phyloP scores from a whole-genome alignment of 2,888 invertebrate species.

The Melieria crassipennis region DNA sequence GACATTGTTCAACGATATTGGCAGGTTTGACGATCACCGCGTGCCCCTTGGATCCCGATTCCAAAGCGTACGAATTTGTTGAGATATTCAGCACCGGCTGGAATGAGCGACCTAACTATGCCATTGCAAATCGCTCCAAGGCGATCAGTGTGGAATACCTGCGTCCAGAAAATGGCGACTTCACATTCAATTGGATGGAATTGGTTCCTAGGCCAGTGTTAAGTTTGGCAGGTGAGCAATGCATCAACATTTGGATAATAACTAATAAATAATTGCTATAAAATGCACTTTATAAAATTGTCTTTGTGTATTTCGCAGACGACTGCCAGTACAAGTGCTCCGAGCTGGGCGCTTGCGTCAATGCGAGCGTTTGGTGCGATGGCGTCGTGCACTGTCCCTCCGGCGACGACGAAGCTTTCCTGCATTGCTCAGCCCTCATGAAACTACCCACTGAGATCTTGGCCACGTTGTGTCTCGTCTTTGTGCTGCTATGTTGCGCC shows the following conservation, averaged over 20 bases:
- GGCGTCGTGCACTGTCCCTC: slow-evolving; percentile 81
- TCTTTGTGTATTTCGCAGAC: slow-evolving; percentile 64
- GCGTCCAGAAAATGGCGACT: slow-evolving; percentile 78
- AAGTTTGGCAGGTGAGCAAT: slow-evolving; percentile 61
- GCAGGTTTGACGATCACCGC: slow-evolving; percentile 67
- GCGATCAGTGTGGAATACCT: slow-evolving; percentile 83
- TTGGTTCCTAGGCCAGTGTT: slow-evolving; percentile 70
- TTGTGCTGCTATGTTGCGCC: slow-evolving; percentile 66
- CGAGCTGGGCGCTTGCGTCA: slow-evolving; percentile 83
- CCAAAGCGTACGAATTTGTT: slow-evolving; percentile 73
- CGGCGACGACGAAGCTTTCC: slow-evolving; percentile 81
- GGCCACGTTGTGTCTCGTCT: slow-evolving; percentile 68
- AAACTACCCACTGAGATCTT: slow-evolving; percentile 81
- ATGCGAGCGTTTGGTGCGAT: slow-evolving; percentile 83
- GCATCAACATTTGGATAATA: neutral
- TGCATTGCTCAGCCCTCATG: slow-evolving; percentile 81
- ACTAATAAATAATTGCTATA: neutral
- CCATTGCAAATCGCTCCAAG: slow-evolving; percentile 70
- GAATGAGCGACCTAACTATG: slow-evolving; percentile 71
- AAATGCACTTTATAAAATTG: neutral
- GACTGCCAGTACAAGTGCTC: slow-evolving; percentile 82
- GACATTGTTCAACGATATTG: neutral
- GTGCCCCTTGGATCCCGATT: slow-evolving; percentile 70
- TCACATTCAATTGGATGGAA: slow-evolving; percentile 85
- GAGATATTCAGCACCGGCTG: slow-evolving; percentile 89